Base-by-base conservation (phyloP, 2,797 vertebrate genomes). In the Acipenser ruthenus region DNA sequence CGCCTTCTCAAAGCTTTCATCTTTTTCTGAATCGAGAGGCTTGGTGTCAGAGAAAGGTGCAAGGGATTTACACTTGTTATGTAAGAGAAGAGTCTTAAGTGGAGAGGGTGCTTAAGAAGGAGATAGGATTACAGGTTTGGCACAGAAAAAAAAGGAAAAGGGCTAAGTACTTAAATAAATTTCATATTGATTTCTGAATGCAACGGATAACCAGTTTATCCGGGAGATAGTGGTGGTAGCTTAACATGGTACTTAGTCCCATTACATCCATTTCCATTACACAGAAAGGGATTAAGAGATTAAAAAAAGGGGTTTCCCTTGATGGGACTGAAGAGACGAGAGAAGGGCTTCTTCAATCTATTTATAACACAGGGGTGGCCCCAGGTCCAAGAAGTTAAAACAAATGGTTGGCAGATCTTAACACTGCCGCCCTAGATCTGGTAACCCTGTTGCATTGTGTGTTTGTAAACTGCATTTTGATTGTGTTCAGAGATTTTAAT, bases 91-190 rank as follows among this genome's bases (percentile, higher is more conserved):
- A 67, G 76, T 71, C 72, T n/a, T 51, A 56, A 55, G 50, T 37
- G 10, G 47, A 76, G 71, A 64, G 63, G 9, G 12, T 7, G 49
- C 62, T 64, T 70, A 70, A 65, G 56, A 71, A 71, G 68, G 49
- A 53, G 60, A 68, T 74, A 60, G 76, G 77, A 82, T 84, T 83
- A 80, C 72, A 82, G 75, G 75, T 84, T 80, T 60, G 70, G 6
- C 23, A 37, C 65, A 60, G 75, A 50, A 68, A 55, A 64, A 66
- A 75, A 70, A 81, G 55, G 9, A 58, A 58, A 12, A n/a, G 10
- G 55, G 12, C 55, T 74, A 74, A 80, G 67, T 73, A 70, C 62
- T 70, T 77, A 75, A 77, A 78, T 72, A 72, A 69, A 77, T 80
- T 75, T 74, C 11, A 60, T 62, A 67, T 65, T 75, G 67, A 70